phyloP scores from a whole-genome alignment of 1,140 invertebrate genomes.

The Babylonia areolata region DNA sequence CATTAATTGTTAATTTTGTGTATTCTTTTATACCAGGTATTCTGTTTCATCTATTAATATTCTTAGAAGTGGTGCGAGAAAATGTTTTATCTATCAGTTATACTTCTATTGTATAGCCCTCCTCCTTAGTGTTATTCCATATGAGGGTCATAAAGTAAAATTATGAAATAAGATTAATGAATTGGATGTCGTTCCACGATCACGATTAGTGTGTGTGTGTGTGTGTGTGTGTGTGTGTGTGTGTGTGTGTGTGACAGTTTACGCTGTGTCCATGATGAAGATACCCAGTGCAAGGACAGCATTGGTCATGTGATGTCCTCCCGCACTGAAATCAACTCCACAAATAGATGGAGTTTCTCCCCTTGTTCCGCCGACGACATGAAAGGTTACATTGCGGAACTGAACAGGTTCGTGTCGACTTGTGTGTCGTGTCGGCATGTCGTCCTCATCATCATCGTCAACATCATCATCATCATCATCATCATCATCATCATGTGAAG shows the following conservation, averaged over 20 bases:
- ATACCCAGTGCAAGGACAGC: constrained; percentile 33
- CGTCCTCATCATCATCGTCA: background rate
- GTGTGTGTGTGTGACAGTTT: constrained; percentile 25
- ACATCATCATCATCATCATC: too few relatives aligned
- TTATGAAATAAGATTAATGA: too few relatives aligned
- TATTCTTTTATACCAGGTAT: too few relatives aligned
- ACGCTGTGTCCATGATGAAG: constrained; percentile 40
- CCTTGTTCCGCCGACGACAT: constrained; percentile 34
- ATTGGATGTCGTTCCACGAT: too few relatives aligned
- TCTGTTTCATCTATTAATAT: too few relatives aligned
- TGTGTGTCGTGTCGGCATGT: background rate
- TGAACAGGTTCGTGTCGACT: constrained; percentile 24
- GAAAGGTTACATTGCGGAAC: constrained; percentile 13
- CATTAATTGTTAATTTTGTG: too few relatives aligned
- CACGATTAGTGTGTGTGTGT: background rate
- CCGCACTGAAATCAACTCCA: constrained; percentile 41
- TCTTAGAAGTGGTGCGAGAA: too few relatives aligned
- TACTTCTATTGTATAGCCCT: too few relatives aligned
- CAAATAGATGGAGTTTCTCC: constrained; percentile 39
- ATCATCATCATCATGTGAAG: too few relatives aligned
- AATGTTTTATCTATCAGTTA: too few relatives aligned
- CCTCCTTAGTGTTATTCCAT: too few relatives aligned
- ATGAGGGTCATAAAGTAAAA: too few relatives aligned
- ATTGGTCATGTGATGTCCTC: constrained; percentile 34
- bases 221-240: background rate